phyloP scores from a whole-genome alignment of 2,888 invertebrate genomes.

The Sialis lutaria region DNA sequence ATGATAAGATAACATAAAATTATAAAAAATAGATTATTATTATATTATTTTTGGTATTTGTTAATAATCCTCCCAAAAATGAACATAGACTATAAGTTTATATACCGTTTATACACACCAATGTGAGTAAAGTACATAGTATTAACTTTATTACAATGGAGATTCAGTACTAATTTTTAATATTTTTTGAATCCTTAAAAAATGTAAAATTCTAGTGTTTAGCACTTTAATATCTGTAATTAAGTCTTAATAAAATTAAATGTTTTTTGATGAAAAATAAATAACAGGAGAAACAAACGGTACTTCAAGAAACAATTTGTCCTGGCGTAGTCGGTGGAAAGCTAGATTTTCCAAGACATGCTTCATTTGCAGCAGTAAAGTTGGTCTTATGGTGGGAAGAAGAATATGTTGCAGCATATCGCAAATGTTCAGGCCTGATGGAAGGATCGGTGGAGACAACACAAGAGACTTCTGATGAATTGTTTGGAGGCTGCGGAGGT shows the following conservation, averaged over 20 bases:
- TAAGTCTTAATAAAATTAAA: conserved; percentile 3
- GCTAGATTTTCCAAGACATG: conserved; percentile 66
- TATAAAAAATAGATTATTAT: no score
- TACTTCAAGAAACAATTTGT: conserved; percentile 63
- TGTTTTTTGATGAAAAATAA: not conserved
- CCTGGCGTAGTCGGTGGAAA: conserved; percentile 64
- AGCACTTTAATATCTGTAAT: not conserved
- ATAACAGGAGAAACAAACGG: conserved; percentile 46
- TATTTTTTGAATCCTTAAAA: not conserved
- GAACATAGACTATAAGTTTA: no score
- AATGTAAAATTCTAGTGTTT: not conserved
- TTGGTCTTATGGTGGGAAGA: conserved; percentile 77
- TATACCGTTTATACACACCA: no score
- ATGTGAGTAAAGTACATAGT: no score
- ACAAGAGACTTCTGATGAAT: conserved; percentile 23
- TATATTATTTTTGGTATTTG: no score
- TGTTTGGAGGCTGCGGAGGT: conserved; percentile 27
- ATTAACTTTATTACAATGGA: no score
- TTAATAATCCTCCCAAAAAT: no score
- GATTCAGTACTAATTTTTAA: not conserved
- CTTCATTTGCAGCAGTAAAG: conserved; percentile 70
- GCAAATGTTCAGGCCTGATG: conserved; percentile 39
- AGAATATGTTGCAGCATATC: conserved; percentile 60
- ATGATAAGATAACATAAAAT: no score
- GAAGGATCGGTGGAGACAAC: conserved; percentile 27